Evolutionary conservation across 2,113 vertebrate species (phyloP).

Genomic region (Platichthys stellatus): DNA sequence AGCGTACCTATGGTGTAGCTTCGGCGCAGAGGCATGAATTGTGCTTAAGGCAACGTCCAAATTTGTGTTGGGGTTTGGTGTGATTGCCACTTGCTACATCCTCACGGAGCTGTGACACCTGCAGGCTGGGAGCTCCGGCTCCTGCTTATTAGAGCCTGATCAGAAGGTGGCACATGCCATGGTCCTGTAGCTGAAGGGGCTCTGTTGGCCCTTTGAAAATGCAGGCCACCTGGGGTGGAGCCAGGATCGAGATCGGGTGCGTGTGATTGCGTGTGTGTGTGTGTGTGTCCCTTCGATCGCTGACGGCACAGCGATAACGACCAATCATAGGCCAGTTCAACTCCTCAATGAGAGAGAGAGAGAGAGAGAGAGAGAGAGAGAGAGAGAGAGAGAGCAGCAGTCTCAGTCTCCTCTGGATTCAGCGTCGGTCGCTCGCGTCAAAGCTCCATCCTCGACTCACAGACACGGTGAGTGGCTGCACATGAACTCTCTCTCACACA

Average conservation of each 20-base stretch:
- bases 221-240: not conserved
- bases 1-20: no score
- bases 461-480: slow-evolving; percentile 41
- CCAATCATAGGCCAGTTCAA: slow-evolving; percentile 61
- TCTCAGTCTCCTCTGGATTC: slow-evolving; percentile 12
- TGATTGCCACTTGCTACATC: no score
- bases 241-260: not conserved
- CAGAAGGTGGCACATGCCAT: no score
- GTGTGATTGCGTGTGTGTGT: not conserved
- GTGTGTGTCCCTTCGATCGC: slow-evolving; percentile 18
- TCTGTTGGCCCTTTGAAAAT: not conserved
- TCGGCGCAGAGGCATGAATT: no score
- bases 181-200: no score
- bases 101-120: not conserved
- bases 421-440: not conserved
- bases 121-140: not conserved
- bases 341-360: slow-evolving; percentile 26
- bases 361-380: not conserved
- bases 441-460: slow-evolving; percentile 26
- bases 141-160: no score
- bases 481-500: not conserved
- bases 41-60: no score
- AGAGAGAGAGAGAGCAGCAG: slow-evolving; percentile 13
- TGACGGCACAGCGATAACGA: slow-evolving; percentile 18
- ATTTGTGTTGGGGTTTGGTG: no score